A percentile compares a stretch with the other conserved stretches of the same genome.
phyloP scores from a whole-genome alignment of 2,113 vertebrate genomes.

The Eulemur macaco region DNA sequence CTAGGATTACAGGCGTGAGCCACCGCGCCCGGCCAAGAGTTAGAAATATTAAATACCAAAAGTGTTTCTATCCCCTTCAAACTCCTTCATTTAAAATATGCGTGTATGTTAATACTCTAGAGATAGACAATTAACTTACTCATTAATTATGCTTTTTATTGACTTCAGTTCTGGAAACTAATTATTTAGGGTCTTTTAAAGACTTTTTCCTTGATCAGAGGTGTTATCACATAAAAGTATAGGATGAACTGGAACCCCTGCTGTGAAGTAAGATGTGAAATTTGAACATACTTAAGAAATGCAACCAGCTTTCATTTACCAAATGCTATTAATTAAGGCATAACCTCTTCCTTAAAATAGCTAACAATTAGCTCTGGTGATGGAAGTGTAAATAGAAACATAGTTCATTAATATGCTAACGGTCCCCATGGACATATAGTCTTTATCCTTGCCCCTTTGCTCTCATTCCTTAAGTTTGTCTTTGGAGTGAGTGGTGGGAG shows the following conservation, averaged over 20 bases:
- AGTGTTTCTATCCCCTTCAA: background rate
- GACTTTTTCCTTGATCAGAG: slow-evolving; percentile 41
- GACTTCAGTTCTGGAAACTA: background rate
- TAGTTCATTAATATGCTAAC: slow-evolving; percentile 21
- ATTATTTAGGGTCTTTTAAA: slow-evolving; percentile 33
- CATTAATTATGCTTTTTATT: slow-evolving; percentile 31
- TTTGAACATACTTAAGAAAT: slow-evolving; percentile 39
- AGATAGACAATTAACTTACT: background rate
- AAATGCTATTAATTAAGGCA: slow-evolving; percentile 65
- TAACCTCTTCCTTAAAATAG: slow-evolving; percentile 54
- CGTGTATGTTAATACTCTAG: background rate
- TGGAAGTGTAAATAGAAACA: slow-evolving; percentile 62
- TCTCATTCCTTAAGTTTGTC: background rate
- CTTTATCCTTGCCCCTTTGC: background rate
- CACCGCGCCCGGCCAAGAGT: background rate
- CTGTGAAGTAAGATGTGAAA: slow-evolving; percentile 40
- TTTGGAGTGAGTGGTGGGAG: background rate
- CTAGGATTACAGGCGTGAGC: too few relatives aligned
- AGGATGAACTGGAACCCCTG: background rate
- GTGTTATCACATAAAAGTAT: background rate
- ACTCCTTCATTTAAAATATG: background rate
- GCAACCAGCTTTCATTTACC: slow-evolving; percentile 39
- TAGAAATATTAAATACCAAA: background rate
- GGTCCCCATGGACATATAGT: background rate
- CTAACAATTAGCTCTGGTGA: slow-evolving; percentile 24